Evolutionary conservation across 2,888 invertebrate species (phyloP).

Genomic region (Amiota communis): DNA sequence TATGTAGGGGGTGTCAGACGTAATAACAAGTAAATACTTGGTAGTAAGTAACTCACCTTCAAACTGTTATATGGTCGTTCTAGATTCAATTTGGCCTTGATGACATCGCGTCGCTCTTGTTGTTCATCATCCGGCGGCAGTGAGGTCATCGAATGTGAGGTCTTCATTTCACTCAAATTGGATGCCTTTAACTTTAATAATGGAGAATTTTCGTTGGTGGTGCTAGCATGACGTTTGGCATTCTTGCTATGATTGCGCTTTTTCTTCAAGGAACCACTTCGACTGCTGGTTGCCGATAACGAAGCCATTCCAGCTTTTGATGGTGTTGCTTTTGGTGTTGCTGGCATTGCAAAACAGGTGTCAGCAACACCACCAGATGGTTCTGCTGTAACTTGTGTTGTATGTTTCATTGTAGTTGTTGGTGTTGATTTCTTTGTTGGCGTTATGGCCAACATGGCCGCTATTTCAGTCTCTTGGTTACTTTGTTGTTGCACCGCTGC

Average conservation of each 20-base stretch:
- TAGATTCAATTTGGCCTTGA: conserved; percentile 74
- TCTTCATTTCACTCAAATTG: conserved; percentile 57
- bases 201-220: conserved; percentile 16
- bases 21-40: neutral
- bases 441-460: conserved; percentile 58
- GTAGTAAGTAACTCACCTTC: conserved; percentile 72
- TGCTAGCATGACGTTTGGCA: conserved; percentile 10
- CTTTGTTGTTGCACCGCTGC: conserved; percentile 44
- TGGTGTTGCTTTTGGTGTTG: conserved; percentile 36
- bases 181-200: conserved; percentile 10
- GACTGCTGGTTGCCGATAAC: conserved; percentile 53
- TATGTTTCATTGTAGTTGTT: conserved; percentile 31
- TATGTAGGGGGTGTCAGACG: neutral
- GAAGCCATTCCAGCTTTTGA: conserved; percentile 40
- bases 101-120: conserved; percentile 74
- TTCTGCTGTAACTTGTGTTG: conserved; percentile 33
- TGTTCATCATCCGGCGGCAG: conserved; percentile 79
- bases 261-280: conserved; percentile 61
- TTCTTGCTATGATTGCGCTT: conserved; percentile 47
- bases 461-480: conserved; percentile 70
- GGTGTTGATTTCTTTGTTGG: conserved; percentile 33
- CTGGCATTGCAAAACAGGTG: conserved; percentile 50
- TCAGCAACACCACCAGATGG: conserved; percentile 42
- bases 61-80: conserved; percentile 90
- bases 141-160: conserved; percentile 82